A percentile compares a stretch with the other conserved stretches of the same genome.
Conservation (phyloP, 1,140 invertebrate genomes). For the Lamellibrachia luymesi region DNA sequence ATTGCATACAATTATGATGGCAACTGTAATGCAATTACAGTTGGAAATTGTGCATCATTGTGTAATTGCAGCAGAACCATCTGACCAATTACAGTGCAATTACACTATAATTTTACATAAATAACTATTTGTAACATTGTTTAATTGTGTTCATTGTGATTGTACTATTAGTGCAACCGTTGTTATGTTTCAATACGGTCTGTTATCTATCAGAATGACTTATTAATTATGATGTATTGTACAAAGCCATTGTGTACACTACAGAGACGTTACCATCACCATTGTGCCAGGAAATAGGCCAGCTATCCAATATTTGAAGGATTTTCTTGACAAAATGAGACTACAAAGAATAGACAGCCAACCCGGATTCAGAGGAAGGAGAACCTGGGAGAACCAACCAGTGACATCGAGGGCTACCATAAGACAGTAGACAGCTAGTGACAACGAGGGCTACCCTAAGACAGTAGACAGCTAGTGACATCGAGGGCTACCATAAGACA, state of each 20-base stretch:
- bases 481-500: too few relatives aligned
- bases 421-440: too few relatives aligned
- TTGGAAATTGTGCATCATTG: neutral
- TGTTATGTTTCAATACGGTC: neutral
- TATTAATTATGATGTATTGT: neutral
- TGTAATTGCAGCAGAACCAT: neutral
- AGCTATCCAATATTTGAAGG: too few relatives aligned
- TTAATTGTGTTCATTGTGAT: neutral
- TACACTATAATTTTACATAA: neutral
- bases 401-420: too few relatives aligned
- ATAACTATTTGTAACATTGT: neutral
- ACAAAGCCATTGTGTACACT: neutral
- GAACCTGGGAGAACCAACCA: too few relatives aligned
- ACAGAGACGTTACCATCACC: neutral
- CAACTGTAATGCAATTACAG: neutral
- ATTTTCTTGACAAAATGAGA: too few relatives aligned
- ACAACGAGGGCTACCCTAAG: too few relatives aligned
- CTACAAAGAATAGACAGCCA: too few relatives aligned
- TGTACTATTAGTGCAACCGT: neutral
- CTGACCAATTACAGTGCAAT: neutral
- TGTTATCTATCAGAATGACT: neutral
- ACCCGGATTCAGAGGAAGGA: too few relatives aligned
- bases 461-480: too few relatives aligned
- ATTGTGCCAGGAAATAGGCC: neutral
- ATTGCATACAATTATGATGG: neutral